These are phyloP conservation scores for Todiramphus chloris DNA, from an alignment of 2,113 vertebrate species.

Conservation along the genomic window DNA sequence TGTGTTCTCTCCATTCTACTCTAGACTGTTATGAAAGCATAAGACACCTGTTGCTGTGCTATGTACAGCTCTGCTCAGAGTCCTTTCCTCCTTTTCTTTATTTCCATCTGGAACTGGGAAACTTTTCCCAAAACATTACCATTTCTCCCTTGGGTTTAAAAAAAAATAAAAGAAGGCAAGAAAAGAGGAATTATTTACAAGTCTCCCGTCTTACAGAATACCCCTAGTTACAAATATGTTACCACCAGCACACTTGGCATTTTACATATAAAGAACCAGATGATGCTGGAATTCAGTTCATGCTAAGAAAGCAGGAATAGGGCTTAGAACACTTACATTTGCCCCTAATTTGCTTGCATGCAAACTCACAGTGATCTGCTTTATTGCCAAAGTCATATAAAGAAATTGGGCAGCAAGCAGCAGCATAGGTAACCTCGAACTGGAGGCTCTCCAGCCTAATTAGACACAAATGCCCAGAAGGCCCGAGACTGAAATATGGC, in stretches of 20 bases:
- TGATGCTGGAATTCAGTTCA: background rate
- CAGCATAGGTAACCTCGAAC: conserved; percentile 39
- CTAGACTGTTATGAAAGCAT: background rate
- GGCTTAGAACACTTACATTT: conserved; percentile 18
- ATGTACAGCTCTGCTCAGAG: background rate
- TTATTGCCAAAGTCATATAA: conserved; percentile 40
- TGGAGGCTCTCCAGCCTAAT: conserved; percentile 52
- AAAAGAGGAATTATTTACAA: background rate
- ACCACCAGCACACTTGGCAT: background rate
- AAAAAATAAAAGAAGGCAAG: background rate
- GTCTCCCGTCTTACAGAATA: background rate
- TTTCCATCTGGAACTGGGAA: background rate
- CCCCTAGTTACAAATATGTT: background rate
- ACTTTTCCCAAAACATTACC: background rate
- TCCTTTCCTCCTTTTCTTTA: background rate
- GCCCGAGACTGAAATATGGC: background rate
- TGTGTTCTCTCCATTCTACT: background rate
- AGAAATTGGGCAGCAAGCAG: conserved; percentile 10
- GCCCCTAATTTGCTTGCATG: conserved; percentile 31
- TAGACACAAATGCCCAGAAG: conserved; percentile 1
- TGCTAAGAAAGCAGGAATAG: background rate
- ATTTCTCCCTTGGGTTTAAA: background rate
- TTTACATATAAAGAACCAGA: background rate
- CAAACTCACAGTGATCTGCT: background rate
- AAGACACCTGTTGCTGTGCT: background rate